Percentiles rank a stretch among this genome's conserved stretches.
Conservation (phyloP, 2,113 vertebrate species). For the Platycercus adscitus region DNA sequence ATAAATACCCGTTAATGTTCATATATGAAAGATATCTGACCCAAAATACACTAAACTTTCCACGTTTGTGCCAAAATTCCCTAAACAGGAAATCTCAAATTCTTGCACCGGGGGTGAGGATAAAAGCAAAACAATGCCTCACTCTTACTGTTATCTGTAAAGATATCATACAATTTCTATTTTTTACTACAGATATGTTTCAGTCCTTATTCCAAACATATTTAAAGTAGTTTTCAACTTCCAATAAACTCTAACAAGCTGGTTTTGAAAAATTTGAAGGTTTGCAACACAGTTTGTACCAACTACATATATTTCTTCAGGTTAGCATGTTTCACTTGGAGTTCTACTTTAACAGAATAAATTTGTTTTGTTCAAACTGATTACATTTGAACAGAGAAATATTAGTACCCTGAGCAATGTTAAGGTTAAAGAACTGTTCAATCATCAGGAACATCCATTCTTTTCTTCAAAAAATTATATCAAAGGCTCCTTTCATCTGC, state of each 20-base stretch:
- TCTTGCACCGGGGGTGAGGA: not conserved
- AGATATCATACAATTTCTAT: not conserved
- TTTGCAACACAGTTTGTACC: not conserved
- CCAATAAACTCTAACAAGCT: not conserved
- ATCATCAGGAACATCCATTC: not conserved
- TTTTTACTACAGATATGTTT: not conserved
- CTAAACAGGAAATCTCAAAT: not conserved
- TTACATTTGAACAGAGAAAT: not conserved
- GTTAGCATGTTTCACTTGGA: not conserved
- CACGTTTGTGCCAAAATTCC: not conserved
- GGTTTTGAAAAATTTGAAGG: not conserved
- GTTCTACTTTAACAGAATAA: not conserved
- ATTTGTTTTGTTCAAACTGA: not conserved
- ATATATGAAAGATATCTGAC: not conserved
- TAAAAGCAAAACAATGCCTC: not conserved
- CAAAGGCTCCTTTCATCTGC: not conserved
- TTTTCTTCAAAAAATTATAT: not conserved
- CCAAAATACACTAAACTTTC: not conserved
- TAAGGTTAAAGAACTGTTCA: not conserved
- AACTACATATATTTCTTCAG: not conserved
- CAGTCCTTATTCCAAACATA: not conserved
- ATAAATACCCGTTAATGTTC: not conserved
- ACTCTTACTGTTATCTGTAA: not conserved
- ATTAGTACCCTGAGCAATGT: not conserved
- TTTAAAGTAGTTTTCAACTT: not conserved